phyloP scores from a whole-genome alignment of 2,888 invertebrate genomes.

The Stramonita haemastoma region DNA sequence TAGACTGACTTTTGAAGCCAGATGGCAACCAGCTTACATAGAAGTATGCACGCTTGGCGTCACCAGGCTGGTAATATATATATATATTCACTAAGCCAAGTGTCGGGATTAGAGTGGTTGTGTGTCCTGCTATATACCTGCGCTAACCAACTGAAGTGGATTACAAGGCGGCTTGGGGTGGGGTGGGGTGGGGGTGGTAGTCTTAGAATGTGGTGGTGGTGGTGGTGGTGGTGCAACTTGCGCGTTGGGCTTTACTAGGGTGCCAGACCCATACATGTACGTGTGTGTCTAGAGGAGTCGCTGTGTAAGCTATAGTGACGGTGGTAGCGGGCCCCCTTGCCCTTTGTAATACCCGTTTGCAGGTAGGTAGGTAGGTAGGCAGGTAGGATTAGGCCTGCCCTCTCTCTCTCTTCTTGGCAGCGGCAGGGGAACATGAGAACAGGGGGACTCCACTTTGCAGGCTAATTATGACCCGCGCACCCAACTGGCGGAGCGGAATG shows the following conservation, averaged over 20 bases:
- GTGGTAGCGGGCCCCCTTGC: not conserved
- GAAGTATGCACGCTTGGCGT: not conserved
- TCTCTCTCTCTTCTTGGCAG: not conserved
- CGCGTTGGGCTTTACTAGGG: not conserved
- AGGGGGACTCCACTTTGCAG: not conserved
- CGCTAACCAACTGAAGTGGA: conserved; percentile 17
- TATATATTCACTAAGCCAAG: not conserved
- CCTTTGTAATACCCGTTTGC: not conserved
- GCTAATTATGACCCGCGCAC: not conserved
- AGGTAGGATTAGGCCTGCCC: not conserved
- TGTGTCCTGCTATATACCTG: conserved; percentile 8
- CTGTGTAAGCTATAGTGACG: not conserved
- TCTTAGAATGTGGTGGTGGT: not conserved
- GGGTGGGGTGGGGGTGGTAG: not conserved
- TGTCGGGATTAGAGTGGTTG: not conserved
- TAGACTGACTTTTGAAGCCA: too few relatives aligned
- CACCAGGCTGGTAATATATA: not conserved
- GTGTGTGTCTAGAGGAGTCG: not conserved
- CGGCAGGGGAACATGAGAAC: not conserved
- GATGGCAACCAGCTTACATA: too few relatives aligned
- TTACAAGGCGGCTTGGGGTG: not conserved
- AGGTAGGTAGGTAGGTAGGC: too few relatives aligned
- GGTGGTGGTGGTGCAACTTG: not conserved
- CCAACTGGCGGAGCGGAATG: not conserved
- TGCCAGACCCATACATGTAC: not conserved